These are phyloP conservation scores for Aphaenogaster ashmeadi DNA, from an alignment of 1,140 invertebrate species.

Conservation along the genomic window DNA sequence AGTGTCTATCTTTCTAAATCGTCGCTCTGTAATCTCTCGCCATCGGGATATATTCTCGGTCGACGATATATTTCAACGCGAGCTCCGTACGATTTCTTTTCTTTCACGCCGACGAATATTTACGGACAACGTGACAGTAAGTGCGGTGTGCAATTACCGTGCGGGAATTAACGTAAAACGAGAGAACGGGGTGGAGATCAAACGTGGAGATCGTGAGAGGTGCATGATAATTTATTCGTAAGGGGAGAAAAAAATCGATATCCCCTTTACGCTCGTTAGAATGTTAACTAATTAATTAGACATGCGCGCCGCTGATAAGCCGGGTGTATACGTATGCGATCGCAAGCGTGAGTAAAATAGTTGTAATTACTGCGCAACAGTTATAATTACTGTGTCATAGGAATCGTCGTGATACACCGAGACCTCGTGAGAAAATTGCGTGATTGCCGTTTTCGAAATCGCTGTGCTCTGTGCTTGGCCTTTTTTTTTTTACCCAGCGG, in stretches of 20 bases:
- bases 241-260: not conserved
- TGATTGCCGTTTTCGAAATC: slow-evolving; percentile 36
- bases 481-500: not conserved
- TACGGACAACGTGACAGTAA: slow-evolving; percentile 13
- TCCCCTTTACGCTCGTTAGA: not conserved
- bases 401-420: not conserved
- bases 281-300: not conserved
- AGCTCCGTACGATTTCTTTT: not conserved
- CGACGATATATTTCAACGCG: slow-evolving; percentile 2
- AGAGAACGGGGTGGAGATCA: not conserved
- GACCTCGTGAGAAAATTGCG: not conserved
- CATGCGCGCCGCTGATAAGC: slow-evolving; percentile 21
- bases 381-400: not conserved
- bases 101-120: not conserved
- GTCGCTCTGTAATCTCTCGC: slow-evolving; percentile 9
- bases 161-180: slow-evolving; percentile 1
- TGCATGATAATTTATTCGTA: not conserved
- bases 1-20: slow-evolving; percentile 36
- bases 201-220: not conserved
- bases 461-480: slow-evolving; percentile 48
- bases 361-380: not conserved
- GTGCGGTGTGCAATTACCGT: slow-evolving; percentile 52
- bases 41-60: not conserved
- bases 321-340: not conserved
- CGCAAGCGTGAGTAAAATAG: slow-evolving; percentile 5